phyloP scores from a whole-genome alignment of 2,113 vertebrate species.

The Urocitellus parryii region DNA sequence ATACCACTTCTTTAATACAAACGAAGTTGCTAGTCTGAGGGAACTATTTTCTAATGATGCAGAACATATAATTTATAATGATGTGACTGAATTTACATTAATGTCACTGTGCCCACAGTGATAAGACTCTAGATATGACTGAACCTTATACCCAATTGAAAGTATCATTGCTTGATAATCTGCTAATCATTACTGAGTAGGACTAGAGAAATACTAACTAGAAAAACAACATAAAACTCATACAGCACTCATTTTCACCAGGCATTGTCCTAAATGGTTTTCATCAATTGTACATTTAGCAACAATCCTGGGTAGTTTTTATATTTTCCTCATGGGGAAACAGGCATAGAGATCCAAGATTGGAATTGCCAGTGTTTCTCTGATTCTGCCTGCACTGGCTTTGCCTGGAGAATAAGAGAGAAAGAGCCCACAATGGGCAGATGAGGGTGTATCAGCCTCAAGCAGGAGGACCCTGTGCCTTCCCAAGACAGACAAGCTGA shows the following conservation, averaged over 20 bases:
- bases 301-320: neutral
- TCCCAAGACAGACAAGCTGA: neutral
- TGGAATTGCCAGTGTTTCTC: neutral
- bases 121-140: neutral
- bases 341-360: neutral
- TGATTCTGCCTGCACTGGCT: neutral
- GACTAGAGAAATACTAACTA: neutral
- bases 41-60: neutral
- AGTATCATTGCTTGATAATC: neutral
- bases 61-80: neutral
- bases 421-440: neutral
- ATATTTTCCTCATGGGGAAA: neutral
- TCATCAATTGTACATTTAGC: neutral
- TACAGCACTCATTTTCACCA: neutral
- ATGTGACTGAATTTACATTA: neutral
- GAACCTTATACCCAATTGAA: neutral
- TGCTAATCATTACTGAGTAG: neutral
- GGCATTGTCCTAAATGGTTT: neutral
- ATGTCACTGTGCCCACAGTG: neutral
- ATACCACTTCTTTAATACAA: neutral
- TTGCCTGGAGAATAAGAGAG: neutral
- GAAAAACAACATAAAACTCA: conserved; percentile 34
- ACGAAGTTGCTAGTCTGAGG: neutral
- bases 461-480: fast-evolving
- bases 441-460: neutral